phyloP scores from a whole-genome alignment of 1,140 invertebrate species.

The Rhynchophorus ferrugineus region DNA sequence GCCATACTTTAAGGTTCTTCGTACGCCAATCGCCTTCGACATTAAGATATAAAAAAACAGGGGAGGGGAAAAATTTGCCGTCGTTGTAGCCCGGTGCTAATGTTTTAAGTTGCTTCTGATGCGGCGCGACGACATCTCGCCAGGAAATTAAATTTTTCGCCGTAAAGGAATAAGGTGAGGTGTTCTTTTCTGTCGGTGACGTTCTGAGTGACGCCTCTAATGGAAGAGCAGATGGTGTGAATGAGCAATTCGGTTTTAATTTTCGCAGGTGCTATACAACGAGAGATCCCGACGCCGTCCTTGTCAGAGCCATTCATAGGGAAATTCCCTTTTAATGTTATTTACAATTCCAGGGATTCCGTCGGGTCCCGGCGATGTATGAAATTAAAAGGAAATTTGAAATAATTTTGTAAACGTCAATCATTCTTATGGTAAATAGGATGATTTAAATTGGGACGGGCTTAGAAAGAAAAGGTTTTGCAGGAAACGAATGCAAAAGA shows the following conservation, averaged over 20 bases:
- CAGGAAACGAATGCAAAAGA: conserved; percentile 1
- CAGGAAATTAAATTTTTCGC: conserved; percentile 43
- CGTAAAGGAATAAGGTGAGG: conserved; percentile 40
- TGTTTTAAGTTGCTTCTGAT: conserved; percentile 40
- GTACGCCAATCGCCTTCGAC: not conserved
- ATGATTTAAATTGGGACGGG: conserved; percentile 13
- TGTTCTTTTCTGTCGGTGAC: conserved; percentile 38
- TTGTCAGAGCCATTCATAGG: conserved; percentile 25
- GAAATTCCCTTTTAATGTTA: conserved; percentile 28
- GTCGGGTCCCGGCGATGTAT: conserved; percentile 17
- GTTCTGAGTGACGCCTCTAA: conserved; percentile 38
- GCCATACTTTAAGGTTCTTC: too few species aligned
- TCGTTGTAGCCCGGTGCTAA: conserved; percentile 38
- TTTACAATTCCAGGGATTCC: conserved; percentile 20
- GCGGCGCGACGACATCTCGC: conserved; percentile 31
- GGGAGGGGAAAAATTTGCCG: conserved; percentile 16
- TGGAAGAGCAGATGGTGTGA: conserved; percentile 42
- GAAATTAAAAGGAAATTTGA: conserved; percentile 24
- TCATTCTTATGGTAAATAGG: conserved; percentile 21
- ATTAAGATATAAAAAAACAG: conserved; percentile 9
- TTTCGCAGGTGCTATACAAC: conserved; percentile 38
- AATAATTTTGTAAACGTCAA: conserved; percentile 23
- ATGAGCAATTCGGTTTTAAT: conserved; percentile 43
- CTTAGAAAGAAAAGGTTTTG: conserved; percentile 1
- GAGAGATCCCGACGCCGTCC: conserved; percentile 11